Evolutionary conservation across 2,888 invertebrate species (phyloP).

Genomic region (Meta bourneti): DNA sequence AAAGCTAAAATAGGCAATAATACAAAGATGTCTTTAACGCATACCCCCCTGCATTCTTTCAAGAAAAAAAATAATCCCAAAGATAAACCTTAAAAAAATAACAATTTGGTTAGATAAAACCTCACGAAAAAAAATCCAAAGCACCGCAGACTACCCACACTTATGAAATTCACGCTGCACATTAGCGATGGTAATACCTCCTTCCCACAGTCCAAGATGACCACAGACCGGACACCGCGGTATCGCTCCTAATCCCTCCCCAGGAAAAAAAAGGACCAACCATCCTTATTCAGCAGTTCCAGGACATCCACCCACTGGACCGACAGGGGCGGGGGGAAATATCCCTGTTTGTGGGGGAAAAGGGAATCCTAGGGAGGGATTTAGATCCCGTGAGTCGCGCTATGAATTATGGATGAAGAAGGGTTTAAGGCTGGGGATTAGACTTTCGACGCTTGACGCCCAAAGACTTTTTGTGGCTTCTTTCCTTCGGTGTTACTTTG

Average conservation of each 20-base stretch:
- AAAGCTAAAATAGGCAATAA: no score
- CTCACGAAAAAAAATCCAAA: background rate
- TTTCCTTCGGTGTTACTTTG: background rate
- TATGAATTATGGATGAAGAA: slow-evolving; percentile 68
- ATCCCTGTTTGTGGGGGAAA: background rate
- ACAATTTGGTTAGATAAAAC: background rate
- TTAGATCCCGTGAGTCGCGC: slow-evolving; percentile 44
- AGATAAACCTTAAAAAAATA: background rate
- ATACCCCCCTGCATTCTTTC: no score
- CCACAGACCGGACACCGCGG: background rate
- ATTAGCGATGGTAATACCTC: background rate
- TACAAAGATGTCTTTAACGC: no score
- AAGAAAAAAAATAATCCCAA: background rate
- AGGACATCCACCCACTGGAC: background rate
- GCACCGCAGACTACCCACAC: background rate
- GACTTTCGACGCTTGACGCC: slow-evolving; percentile 56
- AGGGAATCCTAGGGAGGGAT: slow-evolving; percentile 55
- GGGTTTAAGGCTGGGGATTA: slow-evolving; percentile 62
- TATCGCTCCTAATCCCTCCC: background rate
- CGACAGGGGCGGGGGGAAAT: background rate
- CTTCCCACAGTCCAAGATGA: background rate
- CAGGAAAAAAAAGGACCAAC: background rate
- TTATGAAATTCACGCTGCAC: background rate
- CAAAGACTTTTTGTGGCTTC: slow-evolving; percentile 37
- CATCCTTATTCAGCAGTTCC: slow-evolving; percentile 30